A percentile compares a stretch with the other conserved stretches of the same genome.
Conservation (phyloP, 2,113 vertebrate genomes). For the Cercopithecus mona region DNA sequence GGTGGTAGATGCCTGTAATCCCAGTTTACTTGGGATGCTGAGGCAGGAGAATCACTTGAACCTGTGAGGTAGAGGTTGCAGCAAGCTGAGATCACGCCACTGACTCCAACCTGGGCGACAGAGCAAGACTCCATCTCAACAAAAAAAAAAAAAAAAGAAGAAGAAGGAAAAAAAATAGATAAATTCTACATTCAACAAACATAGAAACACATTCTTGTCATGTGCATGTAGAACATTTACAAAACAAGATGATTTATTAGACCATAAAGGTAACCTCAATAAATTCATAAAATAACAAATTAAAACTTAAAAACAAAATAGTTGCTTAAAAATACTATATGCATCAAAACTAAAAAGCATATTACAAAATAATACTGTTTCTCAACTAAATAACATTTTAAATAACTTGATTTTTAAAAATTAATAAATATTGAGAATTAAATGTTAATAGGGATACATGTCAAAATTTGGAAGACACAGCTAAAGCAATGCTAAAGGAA, state of each 20-base stretch:
- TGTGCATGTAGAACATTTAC: background rate
- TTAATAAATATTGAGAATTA: background rate
- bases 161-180: too few species aligned
- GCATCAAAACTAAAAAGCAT: background rate
- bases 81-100: too few species aligned
- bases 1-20: too few species aligned
- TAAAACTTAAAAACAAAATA: background rate
- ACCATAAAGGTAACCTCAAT: background rate
- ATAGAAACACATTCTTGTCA: background rate
- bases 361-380: background rate
- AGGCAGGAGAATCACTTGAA: too few species aligned
- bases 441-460: background rate
- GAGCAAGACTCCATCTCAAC: too few species aligned
- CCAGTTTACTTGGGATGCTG: too few species aligned
- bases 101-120: too few species aligned
- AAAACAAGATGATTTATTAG: background rate
- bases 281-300: conserved; percentile 27
- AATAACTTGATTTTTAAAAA: background rate
- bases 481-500: background rate
- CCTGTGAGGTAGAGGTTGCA: too few species aligned
- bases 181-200: background rate
- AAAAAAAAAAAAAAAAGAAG: too few species aligned
- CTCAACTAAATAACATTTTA: background rate
- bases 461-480: background rate
- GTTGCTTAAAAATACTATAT: background rate